Evolutionary conservation across 2,888 invertebrate genomes (phyloP).

Genomic region (Dascillus cervinus): DNA sequence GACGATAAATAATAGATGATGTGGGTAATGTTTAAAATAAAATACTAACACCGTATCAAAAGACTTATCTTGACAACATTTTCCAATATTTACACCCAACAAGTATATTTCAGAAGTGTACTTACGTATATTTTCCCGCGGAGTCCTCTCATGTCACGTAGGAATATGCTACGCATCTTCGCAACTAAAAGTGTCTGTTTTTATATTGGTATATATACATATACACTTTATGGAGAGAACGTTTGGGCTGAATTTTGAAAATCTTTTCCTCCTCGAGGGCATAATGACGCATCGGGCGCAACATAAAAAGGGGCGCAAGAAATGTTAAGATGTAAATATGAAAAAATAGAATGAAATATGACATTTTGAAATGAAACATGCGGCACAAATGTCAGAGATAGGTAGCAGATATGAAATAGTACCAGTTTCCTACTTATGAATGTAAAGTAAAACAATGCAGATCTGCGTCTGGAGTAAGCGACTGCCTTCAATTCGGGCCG

Average conservation of each 20-base stretch:
- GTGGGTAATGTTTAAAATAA: no score
- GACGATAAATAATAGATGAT: no score
- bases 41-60: no score
- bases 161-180: no score
- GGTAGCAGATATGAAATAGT: slow-evolving; percentile 40
- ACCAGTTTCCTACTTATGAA: slow-evolving; percentile 36
- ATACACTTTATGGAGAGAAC: no score
- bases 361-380: slow-evolving; percentile 39
- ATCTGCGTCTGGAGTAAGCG: slow-evolving; percentile 12
- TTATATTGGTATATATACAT: no score
- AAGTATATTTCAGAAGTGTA: no score
- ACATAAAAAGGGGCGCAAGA: slow-evolving; percentile 21
- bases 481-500: not conserved
- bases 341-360: slow-evolving; percentile 41
- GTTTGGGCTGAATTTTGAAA: slow-evolving; percentile 16
- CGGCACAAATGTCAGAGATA: slow-evolving; percentile 38
- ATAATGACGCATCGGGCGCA: slow-evolving; percentile 21
- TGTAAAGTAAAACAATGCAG: slow-evolving; percentile 37
- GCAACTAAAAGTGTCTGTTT: no score
- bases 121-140: no score
- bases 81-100: no score
- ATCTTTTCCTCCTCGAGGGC: slow-evolving; percentile 17
- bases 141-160: no score
- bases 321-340: slow-evolving; percentile 38
- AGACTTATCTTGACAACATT: no score